Percentiles rank a stretch among this genome's conserved stretches.
Conservation (phyloP, 2,797 vertebrate genomes). For the Pseudochaenichthys georgianus region DNA sequence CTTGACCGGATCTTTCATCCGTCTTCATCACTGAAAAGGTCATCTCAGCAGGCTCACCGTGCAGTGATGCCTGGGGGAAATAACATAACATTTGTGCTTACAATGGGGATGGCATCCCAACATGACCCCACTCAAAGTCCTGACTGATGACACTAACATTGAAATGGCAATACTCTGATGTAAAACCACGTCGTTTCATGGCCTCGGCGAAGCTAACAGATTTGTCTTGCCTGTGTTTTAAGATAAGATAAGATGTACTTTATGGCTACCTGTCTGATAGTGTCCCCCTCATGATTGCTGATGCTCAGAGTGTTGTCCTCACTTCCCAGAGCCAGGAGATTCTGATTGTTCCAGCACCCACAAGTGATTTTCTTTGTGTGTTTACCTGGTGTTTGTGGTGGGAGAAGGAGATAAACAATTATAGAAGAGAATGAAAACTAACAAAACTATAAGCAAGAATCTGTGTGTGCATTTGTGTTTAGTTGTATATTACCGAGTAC, state of each 20-base stretch:
- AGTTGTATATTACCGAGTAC: constrained; percentile 87
- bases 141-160: background rate
- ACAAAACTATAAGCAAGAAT: background rate
- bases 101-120: background rate
- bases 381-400: constrained; percentile 86
- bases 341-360: constrained; percentile 95
- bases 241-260: background rate
- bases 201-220: too few relatives aligned
- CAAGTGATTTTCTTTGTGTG: constrained; percentile 96
- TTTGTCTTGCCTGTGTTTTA: background rate
- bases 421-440: background rate
- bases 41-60: constrained; percentile 91
- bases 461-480: background rate
- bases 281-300: constrained; percentile 97
- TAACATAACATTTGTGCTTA: background rate
- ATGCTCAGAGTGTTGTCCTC: constrained; percentile 94
- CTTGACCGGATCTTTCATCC: constrained; percentile 87
- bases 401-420: background rate
- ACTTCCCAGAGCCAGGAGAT: constrained; percentile 93
- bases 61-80: constrained; percentile 86
- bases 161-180: background rate
- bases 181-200: background rate
- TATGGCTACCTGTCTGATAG: constrained; percentile 90
- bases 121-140: background rate
- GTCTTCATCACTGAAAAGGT: constrained; percentile 95